phyloP scores from a whole-genome alignment of 2,797 vertebrate genomes.

The Rhyacichthys aspro region DNA sequence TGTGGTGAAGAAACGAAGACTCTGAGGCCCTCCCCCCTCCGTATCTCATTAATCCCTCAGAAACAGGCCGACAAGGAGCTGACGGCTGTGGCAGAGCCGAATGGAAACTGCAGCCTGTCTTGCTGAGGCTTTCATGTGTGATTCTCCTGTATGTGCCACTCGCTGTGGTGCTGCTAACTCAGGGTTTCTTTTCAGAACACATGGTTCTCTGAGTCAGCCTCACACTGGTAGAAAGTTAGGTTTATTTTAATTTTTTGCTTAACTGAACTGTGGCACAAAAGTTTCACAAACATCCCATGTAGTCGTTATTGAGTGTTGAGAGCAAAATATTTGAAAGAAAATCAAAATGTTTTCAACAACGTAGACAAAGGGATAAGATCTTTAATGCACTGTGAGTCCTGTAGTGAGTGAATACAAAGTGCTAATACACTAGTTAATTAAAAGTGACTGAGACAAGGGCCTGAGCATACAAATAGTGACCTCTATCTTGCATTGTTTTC shows the following conservation, averaged over 20 bases:
- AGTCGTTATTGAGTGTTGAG: conserved; percentile 32
- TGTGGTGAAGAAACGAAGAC: conserved; percentile 51
- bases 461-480: neutral
- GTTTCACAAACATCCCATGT: conserved; percentile 12
- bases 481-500: conserved; percentile 13
- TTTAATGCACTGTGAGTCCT: neutral
- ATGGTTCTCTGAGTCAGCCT: conserved; percentile 62
- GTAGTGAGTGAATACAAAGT: neutral
- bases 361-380: no score
- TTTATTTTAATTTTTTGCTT: conserved; percentile 17
- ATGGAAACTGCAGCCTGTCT: conserved; percentile 59
- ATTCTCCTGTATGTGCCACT: conserved; percentile 49
- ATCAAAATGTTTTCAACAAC: no score
- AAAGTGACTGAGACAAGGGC: neutral
- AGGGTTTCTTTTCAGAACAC: conserved; percentile 49
- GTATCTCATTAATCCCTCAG: conserved; percentile 71
- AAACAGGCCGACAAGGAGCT: conserved; percentile 58
- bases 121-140: conserved; percentile 70
- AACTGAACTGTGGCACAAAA: conserved; percentile 29
- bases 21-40: conserved; percentile 45
- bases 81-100: conserved; percentile 54
- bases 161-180: conserved; percentile 43
- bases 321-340: no score
- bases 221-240: conserved; percentile 33
- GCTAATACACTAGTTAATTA: neutral